These are phyloP conservation scores for Bombus picipes DNA, from an alignment of 1,140 invertebrate genomes.

Conservation along the genomic window DNA sequence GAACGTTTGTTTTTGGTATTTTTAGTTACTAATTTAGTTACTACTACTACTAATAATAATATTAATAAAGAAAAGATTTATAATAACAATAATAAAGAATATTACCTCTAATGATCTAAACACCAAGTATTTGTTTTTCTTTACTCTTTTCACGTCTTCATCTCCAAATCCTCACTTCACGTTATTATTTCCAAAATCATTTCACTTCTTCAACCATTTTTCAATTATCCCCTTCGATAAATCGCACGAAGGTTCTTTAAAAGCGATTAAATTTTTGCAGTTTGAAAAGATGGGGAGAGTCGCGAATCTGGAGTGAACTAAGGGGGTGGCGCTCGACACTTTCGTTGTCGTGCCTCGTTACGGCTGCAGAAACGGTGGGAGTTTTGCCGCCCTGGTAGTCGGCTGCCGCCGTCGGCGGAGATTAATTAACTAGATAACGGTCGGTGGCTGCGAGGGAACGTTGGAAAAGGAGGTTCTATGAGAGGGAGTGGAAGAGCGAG, in stretches of 20 bases:
- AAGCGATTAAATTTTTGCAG: conserved; percentile 61
- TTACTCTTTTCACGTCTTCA: not conserved
- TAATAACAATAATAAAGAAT: no score
- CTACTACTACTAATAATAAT: no score
- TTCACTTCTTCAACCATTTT: not conserved
- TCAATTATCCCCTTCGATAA: not conserved
- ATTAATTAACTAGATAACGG: conserved; percentile 82
- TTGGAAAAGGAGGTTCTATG: conserved; percentile 29
- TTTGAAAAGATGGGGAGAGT: conserved; percentile 1
- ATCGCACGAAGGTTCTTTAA: conserved; percentile 28
- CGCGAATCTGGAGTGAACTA: conserved; percentile 23
- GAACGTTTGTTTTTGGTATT: no score
- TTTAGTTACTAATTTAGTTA: not conserved
- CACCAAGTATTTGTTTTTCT: not conserved
- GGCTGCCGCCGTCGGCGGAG: conserved; percentile 72
- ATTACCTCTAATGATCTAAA: no score
- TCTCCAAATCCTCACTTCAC: not conserved
- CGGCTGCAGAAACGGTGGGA: conserved; percentile 63
- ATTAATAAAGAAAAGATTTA: no score
- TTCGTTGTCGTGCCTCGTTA: conserved; percentile 69
- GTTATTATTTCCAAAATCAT: not conserved
- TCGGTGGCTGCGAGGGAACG: conserved; percentile 65
- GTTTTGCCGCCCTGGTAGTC: conserved; percentile 67
- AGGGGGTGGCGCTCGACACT: conserved; percentile 57
- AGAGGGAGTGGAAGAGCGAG: conserved; percentile 8